These are phyloP conservation scores for Neodiprion virginianus DNA, from an alignment of 1,140 invertebrate species.

Conservation along the genomic window DNA sequence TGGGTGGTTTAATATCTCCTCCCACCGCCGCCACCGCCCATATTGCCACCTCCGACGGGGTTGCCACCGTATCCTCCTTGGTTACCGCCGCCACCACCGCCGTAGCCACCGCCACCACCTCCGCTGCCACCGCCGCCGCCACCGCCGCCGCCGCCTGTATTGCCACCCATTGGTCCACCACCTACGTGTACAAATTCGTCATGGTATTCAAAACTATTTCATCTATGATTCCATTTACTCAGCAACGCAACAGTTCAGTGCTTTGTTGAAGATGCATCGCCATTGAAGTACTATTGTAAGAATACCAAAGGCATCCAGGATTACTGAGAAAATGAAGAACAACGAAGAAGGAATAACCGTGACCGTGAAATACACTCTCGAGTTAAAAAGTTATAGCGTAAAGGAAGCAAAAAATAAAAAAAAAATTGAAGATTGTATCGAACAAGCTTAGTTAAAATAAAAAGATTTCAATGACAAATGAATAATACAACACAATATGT, in stretches of 20 bases:
- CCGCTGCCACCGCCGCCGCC: conserved; percentile 57
- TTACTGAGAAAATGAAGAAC: neutral
- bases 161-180: conserved; percentile 50
- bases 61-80: conserved; percentile 53
- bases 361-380: conserved; percentile 27
- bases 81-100: conserved; percentile 62
- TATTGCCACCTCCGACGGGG: conserved; percentile 49
- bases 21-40: conserved; percentile 51
- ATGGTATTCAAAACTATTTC: conserved; percentile 2
- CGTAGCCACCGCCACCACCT: conserved; percentile 55
- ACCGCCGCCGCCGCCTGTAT: conserved; percentile 58
- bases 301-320: neutral
- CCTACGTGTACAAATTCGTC: neutral
- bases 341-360: conserved; percentile 20
- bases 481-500: neutral
- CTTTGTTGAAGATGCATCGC: conserved; percentile 2
- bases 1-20: conserved; percentile 50
- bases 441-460: conserved; percentile 17
- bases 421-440: conserved; percentile 12
- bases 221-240: neutral
- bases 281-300: neutral
- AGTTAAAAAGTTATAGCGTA: conserved; percentile 16
- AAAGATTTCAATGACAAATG: conserved; percentile 12
- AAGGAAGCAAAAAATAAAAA: conserved; percentile 27
- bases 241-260: neutral